A percentile compares a stretch with the other conserved stretches of the same genome.
Conservation (phyloP, 2,888 invertebrate genomes). For the Rapana venosa region DNA sequence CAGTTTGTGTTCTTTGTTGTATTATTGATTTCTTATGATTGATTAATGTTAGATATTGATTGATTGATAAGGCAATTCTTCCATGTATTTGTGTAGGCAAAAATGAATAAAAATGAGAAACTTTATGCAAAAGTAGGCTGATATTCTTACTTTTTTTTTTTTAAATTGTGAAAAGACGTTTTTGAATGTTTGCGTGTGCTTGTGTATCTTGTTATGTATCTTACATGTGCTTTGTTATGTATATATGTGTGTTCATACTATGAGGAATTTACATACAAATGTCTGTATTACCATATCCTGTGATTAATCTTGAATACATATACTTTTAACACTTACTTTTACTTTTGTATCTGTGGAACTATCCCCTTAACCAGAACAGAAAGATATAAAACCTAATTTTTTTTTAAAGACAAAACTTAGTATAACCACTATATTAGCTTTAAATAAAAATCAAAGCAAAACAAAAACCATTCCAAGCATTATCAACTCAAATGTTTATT, state of each 20-base stretch:
- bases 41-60: too few species aligned
- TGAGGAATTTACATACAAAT: too few species aligned
- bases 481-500: background rate
- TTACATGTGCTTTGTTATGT: background rate
- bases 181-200: background rate
- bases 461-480: background rate
- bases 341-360: background rate
- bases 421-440: background rate
- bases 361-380: background rate
- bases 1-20: too few species aligned
- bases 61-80: too few species aligned
- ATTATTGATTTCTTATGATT: too few species aligned
- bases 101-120: too few species aligned
- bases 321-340: background rate
- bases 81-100: too few species aligned
- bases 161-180: too few species aligned
- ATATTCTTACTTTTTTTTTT: too few species aligned
- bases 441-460: background rate
- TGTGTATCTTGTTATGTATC: background rate
- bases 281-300: background rate
- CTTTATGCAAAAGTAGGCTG: too few species aligned
- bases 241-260: background rate
- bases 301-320: conserved; percentile 2
- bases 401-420: background rate
- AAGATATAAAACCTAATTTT: background rate